Conservation (phyloP, 2,888 invertebrate species). For the Andrena minutula region DNA sequence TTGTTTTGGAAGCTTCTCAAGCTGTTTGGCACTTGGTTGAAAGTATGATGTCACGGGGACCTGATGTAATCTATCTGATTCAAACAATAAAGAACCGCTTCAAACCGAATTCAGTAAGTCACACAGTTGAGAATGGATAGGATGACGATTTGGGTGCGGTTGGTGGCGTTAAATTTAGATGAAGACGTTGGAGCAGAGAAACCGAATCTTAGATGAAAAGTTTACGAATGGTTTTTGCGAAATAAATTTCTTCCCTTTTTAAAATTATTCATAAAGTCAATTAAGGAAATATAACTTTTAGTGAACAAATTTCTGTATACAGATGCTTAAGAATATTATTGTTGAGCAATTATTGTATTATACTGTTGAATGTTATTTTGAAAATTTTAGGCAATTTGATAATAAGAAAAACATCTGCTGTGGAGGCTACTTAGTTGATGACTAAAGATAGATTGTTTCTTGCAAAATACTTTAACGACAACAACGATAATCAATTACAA, state of each 20-base stretch:
- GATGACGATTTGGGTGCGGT: conserved; percentile 25
- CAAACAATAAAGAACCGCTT: conserved; percentile 58
- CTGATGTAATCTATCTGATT: conserved; percentile 41
- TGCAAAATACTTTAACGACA: too few species aligned
- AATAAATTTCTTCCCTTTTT: not conserved
- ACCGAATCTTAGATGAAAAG: not conserved
- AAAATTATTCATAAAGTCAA: not conserved
- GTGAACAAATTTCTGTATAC: not conserved
- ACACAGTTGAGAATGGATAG: conserved; percentile 32
- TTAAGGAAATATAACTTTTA: not conserved
- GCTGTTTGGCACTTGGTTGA: conserved; percentile 59
- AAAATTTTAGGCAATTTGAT: not conserved
- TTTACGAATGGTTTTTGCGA: not conserved
- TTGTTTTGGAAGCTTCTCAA: conserved; percentile 65
- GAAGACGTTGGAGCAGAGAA: too few species aligned
- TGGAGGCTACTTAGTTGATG: too few species aligned
- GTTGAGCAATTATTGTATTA: not conserved
- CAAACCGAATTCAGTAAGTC: conserved; percentile 52
- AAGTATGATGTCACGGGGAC: conserved; percentile 58
- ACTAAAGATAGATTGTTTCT: too few species aligned
- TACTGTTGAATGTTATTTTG: not conserved
- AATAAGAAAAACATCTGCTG: not conserved
- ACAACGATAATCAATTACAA: too few species aligned
- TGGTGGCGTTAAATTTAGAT: not conserved
- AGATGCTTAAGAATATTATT: not conserved